Base-by-base conservation (phyloP, 2,888 invertebrate genomes). In the Cerastis rubricosa region DNA sequence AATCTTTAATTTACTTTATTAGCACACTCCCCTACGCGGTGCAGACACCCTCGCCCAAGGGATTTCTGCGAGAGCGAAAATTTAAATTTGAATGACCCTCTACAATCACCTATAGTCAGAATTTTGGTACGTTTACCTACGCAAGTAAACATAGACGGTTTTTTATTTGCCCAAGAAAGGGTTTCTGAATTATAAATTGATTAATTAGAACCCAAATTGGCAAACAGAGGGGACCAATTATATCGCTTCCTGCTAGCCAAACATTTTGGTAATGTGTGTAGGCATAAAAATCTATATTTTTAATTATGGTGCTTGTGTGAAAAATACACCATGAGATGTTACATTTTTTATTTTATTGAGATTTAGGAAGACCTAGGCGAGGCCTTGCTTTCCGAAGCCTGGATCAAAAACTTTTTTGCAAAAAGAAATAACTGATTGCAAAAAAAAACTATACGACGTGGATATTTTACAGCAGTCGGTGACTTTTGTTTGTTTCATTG, bases 1-100 rank as follows among this genome's bases (percentile, higher is more conserved):
- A 96, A 96, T 96, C 95, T 96, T 96, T 96, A 96, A 96, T 96
- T 96, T 96, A 94, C 96, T 96, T 96, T 96, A 96, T 96, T 96
- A 96, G 94, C 94, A 91, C 90, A 88, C 93, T 94, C 94, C 96
- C 95, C 95, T 91, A 91, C 90, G 85, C 78, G 87, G 87, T 85
- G 87, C 88, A 88, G 88, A 89, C 92, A 90, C 93, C 95, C 94
- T 91, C 92, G 78, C 95, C 92, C 94, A 75, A 80, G 96, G 96
- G 96, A 94, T 93, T 94, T 92, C 91, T 85, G 89, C 90, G 93
- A 92, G 94, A 95, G 93, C 93, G 94, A 95, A 94, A 95, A 95
- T 96, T 96, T 96, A 96, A 96, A 96, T 95, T 96, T 96, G 94
- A 94, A 96, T 95, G 96, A 95, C 95, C 96, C 91, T 88, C 88